Conservation (phyloP, 2,113 vertebrate genomes). For the Cromileptes altivelis region DNA sequence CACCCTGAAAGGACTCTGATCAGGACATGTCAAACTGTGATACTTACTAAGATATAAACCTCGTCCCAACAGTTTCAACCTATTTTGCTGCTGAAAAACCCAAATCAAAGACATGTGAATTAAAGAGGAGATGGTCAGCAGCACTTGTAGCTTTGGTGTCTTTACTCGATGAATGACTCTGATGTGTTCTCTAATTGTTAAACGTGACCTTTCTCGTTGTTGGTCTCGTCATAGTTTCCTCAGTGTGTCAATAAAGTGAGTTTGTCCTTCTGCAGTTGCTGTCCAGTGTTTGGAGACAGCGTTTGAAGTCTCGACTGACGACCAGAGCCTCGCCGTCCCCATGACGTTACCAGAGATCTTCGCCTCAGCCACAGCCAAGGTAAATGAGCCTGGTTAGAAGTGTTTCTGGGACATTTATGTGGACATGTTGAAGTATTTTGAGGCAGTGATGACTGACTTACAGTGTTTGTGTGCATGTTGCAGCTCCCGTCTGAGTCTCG, state of each 20-base stretch:
- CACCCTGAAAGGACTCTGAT: no score
- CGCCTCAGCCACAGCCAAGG: conserved; percentile 82
- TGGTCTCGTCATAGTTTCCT: background rate
- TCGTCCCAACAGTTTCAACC: no score
- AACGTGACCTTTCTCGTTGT: background rate
- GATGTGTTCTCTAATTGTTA: no score
- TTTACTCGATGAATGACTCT: background rate
- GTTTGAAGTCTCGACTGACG: conserved; percentile 91
- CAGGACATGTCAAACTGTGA: no score
- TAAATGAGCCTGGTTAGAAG: conserved; percentile 43
- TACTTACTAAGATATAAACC: no score
- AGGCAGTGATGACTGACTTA: background rate
- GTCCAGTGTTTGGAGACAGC: conserved; percentile 98
- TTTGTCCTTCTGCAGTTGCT: conserved; percentile 86
- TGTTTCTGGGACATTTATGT: background rate
- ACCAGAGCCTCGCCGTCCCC: conserved; percentile 88
- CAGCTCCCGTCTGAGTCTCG: conserved; percentile 79
- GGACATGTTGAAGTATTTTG: background rate
- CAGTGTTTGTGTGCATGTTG: background rate
- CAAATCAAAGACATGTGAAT: background rate
- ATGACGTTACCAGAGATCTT: conserved; percentile 93
- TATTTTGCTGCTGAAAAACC: background rate
- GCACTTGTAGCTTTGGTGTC: background rate
- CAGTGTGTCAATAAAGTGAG: background rate
- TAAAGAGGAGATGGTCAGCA: background rate